phyloP scores from a whole-genome alignment of 2,113 vertebrate genomes.

The Amazona guildingii region DNA sequence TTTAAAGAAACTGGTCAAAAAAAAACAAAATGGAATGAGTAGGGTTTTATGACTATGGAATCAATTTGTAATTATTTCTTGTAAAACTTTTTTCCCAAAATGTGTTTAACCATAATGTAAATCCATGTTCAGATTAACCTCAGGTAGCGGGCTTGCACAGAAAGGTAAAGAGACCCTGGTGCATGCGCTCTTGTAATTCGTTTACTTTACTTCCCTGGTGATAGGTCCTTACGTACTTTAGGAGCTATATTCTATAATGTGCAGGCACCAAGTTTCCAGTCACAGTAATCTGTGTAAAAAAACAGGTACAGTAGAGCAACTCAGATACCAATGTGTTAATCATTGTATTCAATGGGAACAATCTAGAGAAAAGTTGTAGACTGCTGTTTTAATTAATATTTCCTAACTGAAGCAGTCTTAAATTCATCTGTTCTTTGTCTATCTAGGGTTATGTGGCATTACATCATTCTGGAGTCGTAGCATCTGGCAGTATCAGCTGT shows the following conservation, averaged over 20 bases:
- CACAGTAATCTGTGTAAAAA: not conserved
- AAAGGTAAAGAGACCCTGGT: not conserved
- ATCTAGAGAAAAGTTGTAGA: not conserved
- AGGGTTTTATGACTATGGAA: not conserved
- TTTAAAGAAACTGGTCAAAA: not conserved
- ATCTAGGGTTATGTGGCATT: not conserved
- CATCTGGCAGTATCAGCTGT: not conserved
- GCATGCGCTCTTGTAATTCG: not conserved
- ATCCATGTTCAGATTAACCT: not conserved
- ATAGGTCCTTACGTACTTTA: not conserved
- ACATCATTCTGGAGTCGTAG: not conserved
- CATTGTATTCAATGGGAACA: not conserved
- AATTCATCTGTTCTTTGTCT: not conserved
- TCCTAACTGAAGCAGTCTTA: not conserved
- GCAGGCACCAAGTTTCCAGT: not conserved
- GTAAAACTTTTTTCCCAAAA: not conserved
- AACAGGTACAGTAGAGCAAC: not conserved
- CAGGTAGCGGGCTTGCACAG: not conserved
- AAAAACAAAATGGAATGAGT: not conserved
- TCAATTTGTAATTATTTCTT: not conserved
- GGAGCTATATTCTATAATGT: not conserved
- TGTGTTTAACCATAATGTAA: not conserved
- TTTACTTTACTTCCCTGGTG: not conserved
- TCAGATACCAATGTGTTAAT: not conserved
- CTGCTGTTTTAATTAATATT: not conserved